Evolutionary conservation across 2,797 vertebrate species (phyloP).

Genomic region (Rhinogobio ventralis): DNA sequence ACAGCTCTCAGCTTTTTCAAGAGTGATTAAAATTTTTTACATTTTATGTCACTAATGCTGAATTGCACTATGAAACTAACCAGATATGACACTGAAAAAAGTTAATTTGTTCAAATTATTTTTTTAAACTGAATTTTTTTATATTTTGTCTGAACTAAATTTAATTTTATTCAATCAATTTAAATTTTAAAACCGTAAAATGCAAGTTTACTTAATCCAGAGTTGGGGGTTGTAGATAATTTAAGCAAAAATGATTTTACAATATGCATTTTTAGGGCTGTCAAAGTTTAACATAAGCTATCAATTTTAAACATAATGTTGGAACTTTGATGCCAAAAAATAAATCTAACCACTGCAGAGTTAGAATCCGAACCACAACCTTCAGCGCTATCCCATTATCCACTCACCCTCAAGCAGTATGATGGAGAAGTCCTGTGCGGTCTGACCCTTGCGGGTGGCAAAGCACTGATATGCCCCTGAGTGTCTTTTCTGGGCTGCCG

Average conservation of each 20-base stretch:
- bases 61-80: no score
- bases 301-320: neutral
- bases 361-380: constrained; percentile 4
- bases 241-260: neutral
- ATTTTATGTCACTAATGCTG: neutral
- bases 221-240: neutral
- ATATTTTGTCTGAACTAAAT: neutral
- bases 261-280: no score
- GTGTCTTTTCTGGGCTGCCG: constrained; percentile 95
- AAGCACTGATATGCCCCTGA: constrained; percentile 98
- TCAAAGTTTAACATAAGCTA: no score
- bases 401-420: constrained; percentile 91
- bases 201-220: neutral
- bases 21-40: neutral
- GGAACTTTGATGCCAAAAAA: neutral
- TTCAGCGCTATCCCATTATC: neutral
- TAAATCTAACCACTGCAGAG: neutral
- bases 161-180: neutral
- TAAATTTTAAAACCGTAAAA: neutral
- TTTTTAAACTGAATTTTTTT: neutral
- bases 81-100: neutral
- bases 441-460: constrained; percentile 91
- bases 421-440: constrained; percentile 96
- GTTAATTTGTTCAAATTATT: neutral
- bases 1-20: neutral